These are phyloP conservation scores for Anguilla pacifica DNA, from an alignment of 2,797 vertebrate genomes.

Conservation along the genomic window DNA sequence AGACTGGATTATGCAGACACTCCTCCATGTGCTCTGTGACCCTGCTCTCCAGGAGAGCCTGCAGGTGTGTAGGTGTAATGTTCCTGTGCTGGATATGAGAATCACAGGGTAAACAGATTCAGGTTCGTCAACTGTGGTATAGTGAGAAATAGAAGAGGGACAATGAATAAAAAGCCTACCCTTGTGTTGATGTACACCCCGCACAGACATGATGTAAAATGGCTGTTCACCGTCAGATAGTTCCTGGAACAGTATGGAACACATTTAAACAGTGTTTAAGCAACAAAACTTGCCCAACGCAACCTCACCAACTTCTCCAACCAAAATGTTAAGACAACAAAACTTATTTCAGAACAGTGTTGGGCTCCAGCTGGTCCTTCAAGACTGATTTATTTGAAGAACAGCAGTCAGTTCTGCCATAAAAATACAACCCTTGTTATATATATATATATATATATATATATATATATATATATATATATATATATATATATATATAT, in stretches of 20 bases:
- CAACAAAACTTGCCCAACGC: background rate
- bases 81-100: conserved; percentile 55
- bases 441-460: too few relatives aligned
- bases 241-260: conserved; percentile 69
- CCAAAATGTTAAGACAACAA: background rate
- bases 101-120: background rate
- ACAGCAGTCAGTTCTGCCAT: too few relatives aligned
- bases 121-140: background rate
- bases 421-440: too few relatives aligned
- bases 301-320: background rate
- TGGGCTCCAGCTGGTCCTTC: background rate
- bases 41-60: conserved; percentile 70
- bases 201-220: conserved; percentile 81
- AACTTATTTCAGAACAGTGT: background rate
- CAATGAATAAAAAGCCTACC: conserved; percentile 67
- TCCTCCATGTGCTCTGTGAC: conserved; percentile 78
- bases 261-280: background rate
- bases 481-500: too few relatives aligned
- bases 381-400: too few relatives aligned
- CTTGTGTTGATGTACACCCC: conserved; percentile 81
- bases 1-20: conserved; percentile 78
- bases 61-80: conserved; percentile 74
- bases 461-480: too few relatives aligned
- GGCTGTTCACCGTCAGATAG: conserved; percentile 75
- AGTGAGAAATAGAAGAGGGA: background rate